Evolutionary conservation across 2,888 invertebrate genomes (phyloP).

Genomic region (Scaptomyza flava): DNA sequence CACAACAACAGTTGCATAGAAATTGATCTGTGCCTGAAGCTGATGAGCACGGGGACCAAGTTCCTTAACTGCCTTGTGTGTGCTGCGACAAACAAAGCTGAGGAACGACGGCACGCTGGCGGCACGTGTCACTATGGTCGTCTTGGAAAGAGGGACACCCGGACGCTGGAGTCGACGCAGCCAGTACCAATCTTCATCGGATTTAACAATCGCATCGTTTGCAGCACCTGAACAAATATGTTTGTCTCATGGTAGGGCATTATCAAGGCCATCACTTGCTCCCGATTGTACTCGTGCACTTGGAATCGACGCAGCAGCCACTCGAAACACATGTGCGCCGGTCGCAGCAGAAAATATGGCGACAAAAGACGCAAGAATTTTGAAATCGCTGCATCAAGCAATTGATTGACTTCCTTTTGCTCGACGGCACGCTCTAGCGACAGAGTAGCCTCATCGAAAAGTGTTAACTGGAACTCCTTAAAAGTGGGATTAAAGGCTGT

Average conservation of each 20-base stretch:
- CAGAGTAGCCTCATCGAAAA: constrained; percentile 92
- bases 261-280: constrained; percentile 91
- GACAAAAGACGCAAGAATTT: constrained; percentile 92
- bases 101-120: constrained; percentile 87
- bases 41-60: constrained; percentile 86
- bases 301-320: constrained; percentile 96
- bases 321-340: constrained; percentile 94
- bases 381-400: constrained; percentile 90
- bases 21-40: constrained; percentile 90
- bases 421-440: constrained; percentile 93
- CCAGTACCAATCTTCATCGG: constrained; percentile 89
- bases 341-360: constrained; percentile 94
- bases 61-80: constrained; percentile 86
- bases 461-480: constrained; percentile 88
- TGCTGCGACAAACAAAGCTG: constrained; percentile 87
- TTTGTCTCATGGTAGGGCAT: constrained; percentile 97
- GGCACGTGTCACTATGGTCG: constrained; percentile 90
- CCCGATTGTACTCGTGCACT: constrained; percentile 94
- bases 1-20: constrained; percentile 91
- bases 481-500: constrained; percentile 90
- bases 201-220: constrained; percentile 88
- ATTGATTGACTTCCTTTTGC: constrained; percentile 89
- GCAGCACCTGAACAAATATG: constrained; percentile 92
- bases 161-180: constrained; percentile 89
- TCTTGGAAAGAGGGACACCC: constrained; percentile 90